Evolutionary conservation across 2,888 invertebrate species (phyloP), one percentile per base, ranked within the genome.

Genomic region (Amblyteles armatorius): DNA sequence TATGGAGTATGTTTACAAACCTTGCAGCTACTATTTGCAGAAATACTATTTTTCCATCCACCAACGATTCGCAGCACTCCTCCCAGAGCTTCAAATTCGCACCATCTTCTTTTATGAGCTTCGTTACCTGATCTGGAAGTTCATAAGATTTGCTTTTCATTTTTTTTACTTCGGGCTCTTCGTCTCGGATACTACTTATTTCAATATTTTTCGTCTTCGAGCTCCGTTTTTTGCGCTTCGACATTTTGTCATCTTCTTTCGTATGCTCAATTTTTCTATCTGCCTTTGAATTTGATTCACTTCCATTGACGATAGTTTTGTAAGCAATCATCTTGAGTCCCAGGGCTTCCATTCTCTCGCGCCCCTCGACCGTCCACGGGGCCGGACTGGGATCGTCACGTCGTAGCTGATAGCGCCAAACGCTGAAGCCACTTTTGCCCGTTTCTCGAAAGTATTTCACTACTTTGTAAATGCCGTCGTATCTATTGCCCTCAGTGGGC

Each of bases 381-480:
- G 98, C 96, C 0, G 97, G 97, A 3, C 91, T 94, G 0, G 96
- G 96, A 93, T 98, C 98, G 92, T 98, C 98, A 74, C 98, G 94
- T 65, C 96, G 94, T 83, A 98, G 92, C 52, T 97, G 91, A 92
- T 97, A 98, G 82, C 97, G 95, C 98, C 98, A 98, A 40, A 98
- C 97, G 9, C 95, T 94, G 91, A 96, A 97, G 0, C 98, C 98
- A 2, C 97, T 96, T 89, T 96, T 95, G 0, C 97, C 97, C 82
- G 95, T 96, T 91, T 97, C 96, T 0, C 96, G 96, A 94, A 97
- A 97, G 91, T 98, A 98, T 89, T 97, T 97, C 0, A 97, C 96
- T 0, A 98, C 96, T 94, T 98, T 98, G 93, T 98, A 98, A 74
- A 98, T 96, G 0, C 98, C 98, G 91, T 98, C 98, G 92, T 98